Conservation (phyloP, 2,113 vertebrate species). For the Cardinalis cardinalis region DNA sequence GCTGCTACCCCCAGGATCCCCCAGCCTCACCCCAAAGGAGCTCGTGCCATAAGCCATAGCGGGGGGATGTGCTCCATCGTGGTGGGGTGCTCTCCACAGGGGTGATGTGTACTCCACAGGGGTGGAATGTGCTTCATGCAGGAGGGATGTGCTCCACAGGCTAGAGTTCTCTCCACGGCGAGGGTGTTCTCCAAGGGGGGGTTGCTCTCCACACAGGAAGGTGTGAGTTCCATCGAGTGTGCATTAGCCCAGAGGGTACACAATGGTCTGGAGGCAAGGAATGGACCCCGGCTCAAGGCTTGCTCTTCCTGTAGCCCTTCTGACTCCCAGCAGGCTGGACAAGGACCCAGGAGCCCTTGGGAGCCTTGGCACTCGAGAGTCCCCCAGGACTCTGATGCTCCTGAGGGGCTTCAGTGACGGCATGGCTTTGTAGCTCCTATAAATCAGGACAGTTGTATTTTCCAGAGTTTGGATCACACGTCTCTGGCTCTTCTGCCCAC, state of each 20-base stretch:
- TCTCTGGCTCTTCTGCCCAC: neutral
- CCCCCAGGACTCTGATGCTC: neutral
- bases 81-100: neutral
- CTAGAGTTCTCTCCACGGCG: neutral
- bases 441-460: neutral
- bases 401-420: neutral
- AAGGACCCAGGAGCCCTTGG: neutral
- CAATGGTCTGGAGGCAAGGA: neutral
- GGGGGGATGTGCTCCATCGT: too few relatives aligned
- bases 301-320: neutral
- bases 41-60: neutral
- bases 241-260: neutral
- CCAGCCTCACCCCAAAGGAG: neutral
- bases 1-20: neutral
- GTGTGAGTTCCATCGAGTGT: neutral
- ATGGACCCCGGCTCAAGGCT: fast-evolving
- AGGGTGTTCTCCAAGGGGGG: neutral
- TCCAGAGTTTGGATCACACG: neutral
- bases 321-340: neutral
- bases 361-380: neutral
- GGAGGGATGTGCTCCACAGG: neutral
- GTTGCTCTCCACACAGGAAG: neutral
- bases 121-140: fast-evolving
- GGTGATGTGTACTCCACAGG: neutral
- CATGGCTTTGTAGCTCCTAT: neutral